Evolutionary conservation across 2,113 vertebrate species (phyloP).

Genomic region (Pterophyllum scalare): DNA sequence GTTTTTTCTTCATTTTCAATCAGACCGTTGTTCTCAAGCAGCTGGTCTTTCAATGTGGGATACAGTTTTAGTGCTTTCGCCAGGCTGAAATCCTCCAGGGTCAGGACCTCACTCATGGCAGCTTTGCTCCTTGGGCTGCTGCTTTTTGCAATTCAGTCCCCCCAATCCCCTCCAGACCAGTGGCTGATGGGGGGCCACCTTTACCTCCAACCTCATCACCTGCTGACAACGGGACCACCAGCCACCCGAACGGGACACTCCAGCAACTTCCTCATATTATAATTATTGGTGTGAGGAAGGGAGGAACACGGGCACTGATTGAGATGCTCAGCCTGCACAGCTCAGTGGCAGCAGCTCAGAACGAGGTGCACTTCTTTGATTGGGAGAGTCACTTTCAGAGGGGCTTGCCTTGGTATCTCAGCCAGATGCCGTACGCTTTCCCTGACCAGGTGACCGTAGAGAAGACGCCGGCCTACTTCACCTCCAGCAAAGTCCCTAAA

Average conservation of each 20-base stretch:
- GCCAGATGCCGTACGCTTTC: conserved; percentile 92
- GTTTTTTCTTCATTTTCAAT: conserved; percentile 11
- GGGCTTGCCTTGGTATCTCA: conserved; percentile 91
- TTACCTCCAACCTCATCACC: conserved; percentile 46
- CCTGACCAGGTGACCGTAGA: conserved; percentile 93
- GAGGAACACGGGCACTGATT: conserved; percentile 93
- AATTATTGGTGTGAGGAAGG: conserved; percentile 97
- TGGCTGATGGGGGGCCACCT: conserved; percentile 43
- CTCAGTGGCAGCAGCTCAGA: conserved; percentile 89
- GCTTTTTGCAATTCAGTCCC: conserved; percentile 85
- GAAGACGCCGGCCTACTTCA: conserved; percentile 98
- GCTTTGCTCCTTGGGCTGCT: conserved; percentile 87
- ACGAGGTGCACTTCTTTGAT: conserved; percentile 98
- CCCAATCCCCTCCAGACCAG: conserved; percentile 81
- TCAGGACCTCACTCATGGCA: conserved; percentile 89
- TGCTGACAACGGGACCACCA: conserved; percentile 44
- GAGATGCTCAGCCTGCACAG: conserved; percentile 97
- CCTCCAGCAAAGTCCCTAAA: conserved; percentile 89
- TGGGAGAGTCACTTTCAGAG: conserved; percentile 93
- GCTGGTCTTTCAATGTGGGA: conserved; percentile 77
- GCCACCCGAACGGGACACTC: conserved; percentile 82
- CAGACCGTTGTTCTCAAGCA: conserved; percentile 51
- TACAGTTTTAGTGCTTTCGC: conserved; percentile 76
- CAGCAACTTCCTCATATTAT: conserved; percentile 89
- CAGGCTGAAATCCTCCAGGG: conserved; percentile 83